A percentile compares a stretch with the other conserved stretches of the same genome.
Conservation (phyloP, 2,113 vertebrate species). For the Aviceda subcristata region DNA sequence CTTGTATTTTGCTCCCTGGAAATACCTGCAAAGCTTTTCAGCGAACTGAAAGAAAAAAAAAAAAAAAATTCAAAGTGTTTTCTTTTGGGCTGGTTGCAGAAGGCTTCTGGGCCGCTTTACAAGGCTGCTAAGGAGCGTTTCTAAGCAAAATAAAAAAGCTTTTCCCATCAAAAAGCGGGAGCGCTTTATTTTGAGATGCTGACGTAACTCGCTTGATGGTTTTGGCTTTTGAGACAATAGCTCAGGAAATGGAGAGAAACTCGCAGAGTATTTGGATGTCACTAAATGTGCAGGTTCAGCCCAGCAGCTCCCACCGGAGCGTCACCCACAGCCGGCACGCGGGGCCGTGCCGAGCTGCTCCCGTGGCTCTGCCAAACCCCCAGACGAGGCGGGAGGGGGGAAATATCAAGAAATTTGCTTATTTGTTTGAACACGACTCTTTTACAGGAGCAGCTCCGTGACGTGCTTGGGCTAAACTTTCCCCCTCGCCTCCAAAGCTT, state of each 20-base stretch:
- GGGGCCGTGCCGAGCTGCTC: rapidly evolving
- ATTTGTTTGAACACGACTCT: background rate
- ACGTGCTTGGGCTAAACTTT: background rate
- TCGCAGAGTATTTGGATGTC: background rate
- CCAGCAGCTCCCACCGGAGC: background rate
- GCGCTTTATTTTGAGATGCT: rapidly evolving
- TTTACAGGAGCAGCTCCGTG: rapidly evolving
- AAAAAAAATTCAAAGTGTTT: background rate
- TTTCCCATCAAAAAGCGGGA: background rate
- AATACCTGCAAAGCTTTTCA: background rate
- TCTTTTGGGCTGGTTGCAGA: background rate
- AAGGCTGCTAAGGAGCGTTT: rapidly evolving
- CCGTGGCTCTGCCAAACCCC: background rate
- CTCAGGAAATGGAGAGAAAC: background rate
- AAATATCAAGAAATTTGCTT: rapidly evolving
- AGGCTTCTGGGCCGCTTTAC: rapidly evolving
- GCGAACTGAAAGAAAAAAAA: background rate
- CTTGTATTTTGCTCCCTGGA: background rate
- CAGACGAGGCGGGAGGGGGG: rapidly evolving
- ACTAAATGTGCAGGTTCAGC: background rate
- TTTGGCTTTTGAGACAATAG: background rate
- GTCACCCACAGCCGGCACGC: rapidly evolving
- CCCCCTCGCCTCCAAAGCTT: rapidly evolving
- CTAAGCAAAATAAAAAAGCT: too few species aligned
- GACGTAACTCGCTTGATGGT: rapidly evolving